A percentile compares a stretch with the other conserved stretches of the same genome.
phyloP scores from a whole-genome alignment of 2,888 invertebrate genomes.

The Drosophila stalkeri region DNA sequence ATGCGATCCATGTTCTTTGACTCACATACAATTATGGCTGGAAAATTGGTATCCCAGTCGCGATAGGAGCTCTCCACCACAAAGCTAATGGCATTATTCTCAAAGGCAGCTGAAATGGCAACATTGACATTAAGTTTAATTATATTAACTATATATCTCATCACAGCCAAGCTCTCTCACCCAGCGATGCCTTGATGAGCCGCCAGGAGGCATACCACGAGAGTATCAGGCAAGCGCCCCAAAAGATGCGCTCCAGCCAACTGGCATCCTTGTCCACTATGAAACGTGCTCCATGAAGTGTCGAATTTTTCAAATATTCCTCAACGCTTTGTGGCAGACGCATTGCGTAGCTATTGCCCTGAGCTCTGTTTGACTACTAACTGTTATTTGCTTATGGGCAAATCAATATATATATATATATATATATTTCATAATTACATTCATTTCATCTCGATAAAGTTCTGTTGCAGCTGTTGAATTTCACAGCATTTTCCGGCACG shows the following conservation, averaged over 20 bases:
- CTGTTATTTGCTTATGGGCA: neutral
- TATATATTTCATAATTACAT: neutral
- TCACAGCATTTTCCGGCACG: conserved; percentile 52
- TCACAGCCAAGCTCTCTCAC: conserved; percentile 52
- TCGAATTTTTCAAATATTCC: conserved; percentile 88
- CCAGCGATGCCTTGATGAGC: conserved; percentile 88
- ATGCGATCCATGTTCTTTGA: conserved; percentile 87
- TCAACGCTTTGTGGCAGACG: conserved; percentile 84
- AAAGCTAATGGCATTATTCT: conserved; percentile 90
- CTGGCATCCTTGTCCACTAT: conserved; percentile 88
- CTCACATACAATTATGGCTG: conserved; percentile 90
- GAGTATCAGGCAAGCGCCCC: conserved; percentile 88
- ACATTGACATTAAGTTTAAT: neutral
- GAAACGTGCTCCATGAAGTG: conserved; percentile 90
- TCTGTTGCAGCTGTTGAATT: conserved; percentile 45
- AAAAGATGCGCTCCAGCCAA: conserved; percentile 88
- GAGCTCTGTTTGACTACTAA: conserved; percentile 33
- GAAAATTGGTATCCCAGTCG: conserved; percentile 91
- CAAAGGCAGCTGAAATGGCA: conserved; percentile 85
- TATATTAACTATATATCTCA: neutral
- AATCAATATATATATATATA: conserved; percentile 14
- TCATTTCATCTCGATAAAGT: conserved; percentile 28
- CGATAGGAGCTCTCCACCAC: conserved; percentile 91
- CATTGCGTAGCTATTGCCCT: conserved; percentile 47
- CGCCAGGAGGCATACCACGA: conserved; percentile 90